phyloP scores from a whole-genome alignment of 1,140 invertebrate genomes.

The Bombus cullumanus region DNA sequence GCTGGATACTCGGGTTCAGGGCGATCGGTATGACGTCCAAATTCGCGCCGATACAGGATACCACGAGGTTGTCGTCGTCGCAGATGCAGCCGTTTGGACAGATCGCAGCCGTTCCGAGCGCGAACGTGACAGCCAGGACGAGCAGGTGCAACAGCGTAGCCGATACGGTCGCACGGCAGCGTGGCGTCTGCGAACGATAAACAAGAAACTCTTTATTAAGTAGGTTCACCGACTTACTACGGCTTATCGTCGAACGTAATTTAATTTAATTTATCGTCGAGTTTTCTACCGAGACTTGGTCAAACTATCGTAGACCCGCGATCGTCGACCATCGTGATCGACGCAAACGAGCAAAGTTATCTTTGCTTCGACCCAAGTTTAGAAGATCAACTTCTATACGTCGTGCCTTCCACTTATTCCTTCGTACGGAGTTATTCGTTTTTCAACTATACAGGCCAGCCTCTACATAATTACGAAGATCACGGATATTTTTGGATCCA shows the following conservation, averaged over 20 bases:
- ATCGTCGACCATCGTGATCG: not conserved
- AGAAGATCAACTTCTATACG: no score
- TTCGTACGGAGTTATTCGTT: no score
- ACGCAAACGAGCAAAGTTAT: not conserved
- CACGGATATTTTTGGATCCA: no score
- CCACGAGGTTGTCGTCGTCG: conserved; percentile 94
- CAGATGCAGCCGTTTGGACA: conserved; percentile 92
- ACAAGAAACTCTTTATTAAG: conserved; percentile 10
- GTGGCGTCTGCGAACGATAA: conserved; percentile 54
- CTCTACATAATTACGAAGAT: no score
- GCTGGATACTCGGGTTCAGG: conserved; percentile 93
- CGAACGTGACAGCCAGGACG: conserved; percentile 72
- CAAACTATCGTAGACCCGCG: not conserved
- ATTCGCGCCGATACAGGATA: conserved; percentile 92
- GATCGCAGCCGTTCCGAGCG: conserved; percentile 79
- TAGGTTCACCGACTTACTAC: accelerated
- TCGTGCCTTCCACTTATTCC: no score
- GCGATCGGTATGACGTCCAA: conserved; percentile 95
- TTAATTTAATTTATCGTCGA: not conserved
- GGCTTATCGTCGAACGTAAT: not conserved
- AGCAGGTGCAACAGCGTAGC: conserved; percentile 64
- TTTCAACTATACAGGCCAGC: no score
- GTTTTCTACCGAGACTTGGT: not conserved
- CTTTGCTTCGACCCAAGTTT: not conserved
- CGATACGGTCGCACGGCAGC: conserved; percentile 21